Base-by-base conservation (phyloP, 2,113 vertebrate genomes). In the Sprattus sprattus region DNA sequence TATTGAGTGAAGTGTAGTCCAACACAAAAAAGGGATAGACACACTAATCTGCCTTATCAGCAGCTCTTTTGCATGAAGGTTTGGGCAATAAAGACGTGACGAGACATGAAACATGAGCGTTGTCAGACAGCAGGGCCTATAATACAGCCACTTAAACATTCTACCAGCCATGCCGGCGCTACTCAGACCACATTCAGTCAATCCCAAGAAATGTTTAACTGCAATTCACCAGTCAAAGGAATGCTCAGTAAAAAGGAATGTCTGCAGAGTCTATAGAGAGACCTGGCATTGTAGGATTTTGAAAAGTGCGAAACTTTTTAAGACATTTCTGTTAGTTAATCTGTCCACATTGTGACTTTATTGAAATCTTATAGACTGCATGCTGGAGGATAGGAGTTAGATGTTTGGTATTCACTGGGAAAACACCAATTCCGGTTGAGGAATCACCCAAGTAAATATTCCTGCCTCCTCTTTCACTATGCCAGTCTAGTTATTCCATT, bases 401-500 rank as follows among this genome's bases (percentile, higher is more conserved):
- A 13, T 25, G 64, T 71, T 64, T 64, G 60, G 60, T 25, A 67
- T 67, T 67, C 25, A 25, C 64, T 67, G 64, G 25, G n/a, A 67
- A 67, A 67, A 67, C 64, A 67, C n/a, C 64, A 67, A 67, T 67
- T 67, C 64, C 6, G 64, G 64, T 67, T 28, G 64, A 67, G 64
- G 64, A 67, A 67, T 67, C 64, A 67, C 64, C 2, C 8, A 25
- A 5, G 71, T 75, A 80, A 16, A 50, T 80, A 50, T 39, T 80
- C 46, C 46, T 44, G 6, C 50, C 25, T 32, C 28, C 28, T 75
- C 11, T 28, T 75, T 39, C 15, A 75, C 5, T 10, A 13, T 39
- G 28, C 71, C 82, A 10, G 13, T 81, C 64, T 47, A 75, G 81
- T 64, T 54, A 82, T 67, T 6, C 45, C 82, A 83, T 86, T 89